Evolutionary conservation across 1,140 invertebrate genomes (phyloP), one percentile per base, ranked within the genome.

Genomic region (Monomorium pharaonis): DNA sequence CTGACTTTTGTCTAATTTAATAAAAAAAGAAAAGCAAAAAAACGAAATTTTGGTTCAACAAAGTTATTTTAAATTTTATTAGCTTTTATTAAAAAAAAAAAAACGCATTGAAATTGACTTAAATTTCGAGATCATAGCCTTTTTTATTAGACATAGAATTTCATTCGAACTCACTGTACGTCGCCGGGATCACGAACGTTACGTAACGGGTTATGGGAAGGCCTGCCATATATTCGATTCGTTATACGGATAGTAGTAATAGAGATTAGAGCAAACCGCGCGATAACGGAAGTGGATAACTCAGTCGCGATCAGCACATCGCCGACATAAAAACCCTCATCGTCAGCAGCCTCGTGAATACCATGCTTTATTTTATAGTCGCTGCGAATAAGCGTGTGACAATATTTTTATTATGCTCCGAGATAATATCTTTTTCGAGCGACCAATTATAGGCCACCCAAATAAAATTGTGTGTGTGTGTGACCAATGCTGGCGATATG

Each of bases 271-370:
- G 30, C 42, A n/a, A n/a, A 54, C 7, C 6, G n/a, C 1, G 27
- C 51, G 77, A 88, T 88, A 88, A 87, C 85, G 76, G 42, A 81
- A 74, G 42, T 67, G 86, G 75, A 49, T 72, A 83, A 74, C 67
- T 83, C 78, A 33, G 49, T 44, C 51, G 67, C 30, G 63, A 51
- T 12, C 67, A 24, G 44, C 37, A 42, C 65, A 67, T 56, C 37
- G 37, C 14, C 56, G 76, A 24, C 24, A 24, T 67, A 81, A 77
- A 67, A 72, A 85, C 56, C 14, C n/a, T 42, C 24, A 30, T 24
- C 37, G 44, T 42, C 62, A 47, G 10, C 44, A 5, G 21, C 21
- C 30, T 80, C 54, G 67, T 83, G 78, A 83, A 83, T 83, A 24
- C 67, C 51, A 42, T n/a, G 37, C 67, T 58, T 83, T 83, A 83